Evolutionary conservation across 2,888 invertebrate genomes (phyloP).

Genomic region (Diogma glabrata): DNA sequence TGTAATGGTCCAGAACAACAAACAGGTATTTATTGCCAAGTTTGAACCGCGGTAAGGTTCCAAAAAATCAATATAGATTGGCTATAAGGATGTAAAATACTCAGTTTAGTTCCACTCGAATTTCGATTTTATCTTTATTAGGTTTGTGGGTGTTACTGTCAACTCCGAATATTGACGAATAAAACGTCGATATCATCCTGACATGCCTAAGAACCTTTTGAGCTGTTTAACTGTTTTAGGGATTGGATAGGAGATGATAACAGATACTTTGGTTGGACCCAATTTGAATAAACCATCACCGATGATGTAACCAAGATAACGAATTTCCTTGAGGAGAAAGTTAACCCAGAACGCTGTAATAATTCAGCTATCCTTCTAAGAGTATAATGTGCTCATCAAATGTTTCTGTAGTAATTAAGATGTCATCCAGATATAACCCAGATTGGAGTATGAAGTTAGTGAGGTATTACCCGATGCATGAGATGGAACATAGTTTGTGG

Average conservation of each 20-base stretch:
- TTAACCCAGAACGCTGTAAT: background rate
- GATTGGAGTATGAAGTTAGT: slow-evolving; percentile 12
- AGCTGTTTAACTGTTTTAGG: background rate
- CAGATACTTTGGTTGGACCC: background rate
- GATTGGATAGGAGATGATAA: background rate
- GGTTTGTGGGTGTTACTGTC: background rate
- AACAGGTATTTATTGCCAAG: too few relatives aligned
- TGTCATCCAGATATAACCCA: background rate
- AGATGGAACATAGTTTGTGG: too few relatives aligned
- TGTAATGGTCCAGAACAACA: too few relatives aligned
- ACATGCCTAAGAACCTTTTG: background rate
- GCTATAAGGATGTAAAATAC: too few relatives aligned
- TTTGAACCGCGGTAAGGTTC: too few relatives aligned
- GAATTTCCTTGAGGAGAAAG: background rate
- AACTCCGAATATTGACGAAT: background rate
- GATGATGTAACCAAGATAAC: background rate
- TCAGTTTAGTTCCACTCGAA: too few relatives aligned
- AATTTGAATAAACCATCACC: background rate
- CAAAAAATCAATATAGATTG: too few relatives aligned
- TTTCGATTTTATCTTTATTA: background rate
- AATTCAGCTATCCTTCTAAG: background rate
- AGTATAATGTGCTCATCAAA: background rate
- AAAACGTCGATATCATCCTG: background rate
- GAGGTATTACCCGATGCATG: slow-evolving; percentile 17
- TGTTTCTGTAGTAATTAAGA: background rate